Evolutionary conservation across 30 jellyfish, hydroid and myxozoan species (phyloP).

Genomic region (Chrysaora quinquecirrha): DNA sequence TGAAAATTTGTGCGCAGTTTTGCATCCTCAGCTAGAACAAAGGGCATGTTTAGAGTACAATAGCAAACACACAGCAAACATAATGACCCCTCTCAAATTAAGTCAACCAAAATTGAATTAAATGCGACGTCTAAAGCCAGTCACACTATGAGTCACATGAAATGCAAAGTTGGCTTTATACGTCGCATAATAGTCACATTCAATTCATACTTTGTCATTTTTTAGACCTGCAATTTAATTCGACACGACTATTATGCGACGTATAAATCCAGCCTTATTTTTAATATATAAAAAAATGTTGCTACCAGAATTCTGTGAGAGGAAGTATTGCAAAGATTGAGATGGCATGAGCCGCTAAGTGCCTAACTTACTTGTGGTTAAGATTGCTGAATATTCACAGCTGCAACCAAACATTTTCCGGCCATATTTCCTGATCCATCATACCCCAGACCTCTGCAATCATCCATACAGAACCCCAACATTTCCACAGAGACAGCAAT

Average conservation of each 20-base stretch:
- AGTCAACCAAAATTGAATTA: conserved; percentile 31
- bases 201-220: conserved; percentile 3
- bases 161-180: background rate
- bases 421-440: no score
- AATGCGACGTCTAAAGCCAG: background rate
- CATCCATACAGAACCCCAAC: no score
- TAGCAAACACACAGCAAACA: conserved; percentile 28
- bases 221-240: background rate
- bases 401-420: no score
- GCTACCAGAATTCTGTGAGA: no score
- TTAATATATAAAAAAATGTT: no score
- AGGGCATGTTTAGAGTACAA: conserved; percentile 4
- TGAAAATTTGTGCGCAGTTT: background rate
- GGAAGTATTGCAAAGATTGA: no score
- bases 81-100: conserved; percentile 11
- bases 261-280: background rate
- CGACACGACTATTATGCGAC: conserved; percentile 5
- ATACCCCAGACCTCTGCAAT: no score
- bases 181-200: background rate
- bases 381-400: no score
- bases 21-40: background rate
- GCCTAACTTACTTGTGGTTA: no score
- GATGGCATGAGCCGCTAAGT: no score
- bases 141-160: background rate
- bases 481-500: no score